Percentiles rank a stretch among this genome's conserved stretches.
phyloP scores from a whole-genome alignment of 2,888 invertebrate genomes.

The Limnephilus lunatus region DNA sequence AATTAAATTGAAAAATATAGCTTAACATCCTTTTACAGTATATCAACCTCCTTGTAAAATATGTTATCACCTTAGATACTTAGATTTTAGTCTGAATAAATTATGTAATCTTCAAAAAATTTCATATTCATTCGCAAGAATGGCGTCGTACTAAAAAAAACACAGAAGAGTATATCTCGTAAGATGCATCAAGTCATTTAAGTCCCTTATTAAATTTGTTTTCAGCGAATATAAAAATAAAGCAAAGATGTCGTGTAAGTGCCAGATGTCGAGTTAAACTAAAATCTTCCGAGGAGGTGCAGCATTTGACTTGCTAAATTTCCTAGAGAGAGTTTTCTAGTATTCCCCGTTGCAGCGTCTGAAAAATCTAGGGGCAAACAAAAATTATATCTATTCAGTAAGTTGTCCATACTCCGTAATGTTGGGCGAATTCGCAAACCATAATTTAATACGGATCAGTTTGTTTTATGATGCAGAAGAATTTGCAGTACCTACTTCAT shows the following conservation, averaged over 20 bases:
- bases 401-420: not conserved
- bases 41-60: no score
- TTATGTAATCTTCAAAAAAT: no score
- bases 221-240: not conserved
- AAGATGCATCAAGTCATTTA: not conserved
- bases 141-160: not conserved
- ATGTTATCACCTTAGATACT: no score
- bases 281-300: conserved; percentile 16
- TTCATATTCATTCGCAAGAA: not conserved
- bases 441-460: not conserved
- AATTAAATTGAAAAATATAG: no score
- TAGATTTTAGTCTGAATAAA: no score
- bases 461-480: not conserved
- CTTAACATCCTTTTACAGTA: no score
- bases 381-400: conserved; percentile 37
- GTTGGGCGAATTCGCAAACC: not conserved
- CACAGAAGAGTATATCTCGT: not conserved
- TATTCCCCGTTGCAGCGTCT: not conserved
- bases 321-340: not conserved
- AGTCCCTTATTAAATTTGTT: not conserved
- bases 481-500: not conserved
- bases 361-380: not conserved
- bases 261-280: not conserved
- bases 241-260: not conserved
- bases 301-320: conserved; percentile 39